Base-by-base conservation (phyloP, 2,797 vertebrate species). In the Ambastaia sidthimunki region DNA sequence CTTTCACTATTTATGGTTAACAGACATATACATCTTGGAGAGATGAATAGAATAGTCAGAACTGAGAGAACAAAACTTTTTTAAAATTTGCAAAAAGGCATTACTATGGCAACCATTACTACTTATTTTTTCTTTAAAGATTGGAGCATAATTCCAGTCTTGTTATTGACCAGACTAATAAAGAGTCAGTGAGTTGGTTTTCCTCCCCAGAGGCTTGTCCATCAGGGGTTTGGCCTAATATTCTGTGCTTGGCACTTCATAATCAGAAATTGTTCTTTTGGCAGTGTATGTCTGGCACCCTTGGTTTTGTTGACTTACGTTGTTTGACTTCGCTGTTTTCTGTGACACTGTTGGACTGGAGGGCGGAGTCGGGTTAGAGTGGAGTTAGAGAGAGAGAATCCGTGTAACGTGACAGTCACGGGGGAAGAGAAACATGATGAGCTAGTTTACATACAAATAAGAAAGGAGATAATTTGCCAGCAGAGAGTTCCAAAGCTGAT, bases 371-470 rank as follows among this genome's bases (percentile, higher is more conserved):
- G n/a, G 4, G 28, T 28, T 28, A 28, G 28, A 28, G 28, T 28
- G 73, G 34, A 76, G 28, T 41, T 19, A 69, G 37, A 23, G 37
- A n/a, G 37, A 63, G 65, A 69, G 70, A 76, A 66, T 82, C 78
- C 82, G 19, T 15, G 31, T 28, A 55, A 85, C 63, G 72, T 79
- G 78, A 62, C 55, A 81, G 59, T 78, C 60, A 21, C 59, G 79
- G 82, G 75, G 81, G 47, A 23, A 71, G 60, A 54, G 48, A 47
- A 73, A 57, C 65, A 50, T 74, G 55, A 83, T 78, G 70, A 71
- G 70, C 37, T 74, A 65, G 55, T 80, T 84, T 78, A 77, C 70
- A 83, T 74, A 77, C 74, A 77, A 63, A 80, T 69, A 68, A 74
- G 75, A 80, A 48, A 71, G 19, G 47, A 55, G 71, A 78, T 79